Conservation (phyloP, 2,113 vertebrate genomes). For the Baryphthengus martii region DNA sequence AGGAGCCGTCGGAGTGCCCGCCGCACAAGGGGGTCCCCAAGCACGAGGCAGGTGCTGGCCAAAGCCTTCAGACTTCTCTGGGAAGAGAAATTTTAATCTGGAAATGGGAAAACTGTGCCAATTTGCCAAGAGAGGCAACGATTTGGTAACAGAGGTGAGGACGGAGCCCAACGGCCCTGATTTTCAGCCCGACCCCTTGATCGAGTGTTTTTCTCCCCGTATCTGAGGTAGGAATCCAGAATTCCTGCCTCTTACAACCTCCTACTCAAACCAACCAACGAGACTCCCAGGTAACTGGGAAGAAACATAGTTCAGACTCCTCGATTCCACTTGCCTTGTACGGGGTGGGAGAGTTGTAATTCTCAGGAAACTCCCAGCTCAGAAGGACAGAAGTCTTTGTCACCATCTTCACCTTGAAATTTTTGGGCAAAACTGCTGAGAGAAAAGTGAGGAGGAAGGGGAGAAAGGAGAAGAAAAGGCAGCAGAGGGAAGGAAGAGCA, state of each 20-base stretch:
- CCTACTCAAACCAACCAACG: not conserved
- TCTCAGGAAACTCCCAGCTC: constrained; percentile 94
- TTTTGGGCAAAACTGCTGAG: constrained; percentile 91
- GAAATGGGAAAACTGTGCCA: not conserved
- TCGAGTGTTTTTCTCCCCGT: not conserved
- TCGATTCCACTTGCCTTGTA: constrained; percentile 81
- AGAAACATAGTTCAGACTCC: not conserved
- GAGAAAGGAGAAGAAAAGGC: constrained; percentile 42
- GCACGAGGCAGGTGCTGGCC: not conserved
- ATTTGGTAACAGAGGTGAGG: not conserved
- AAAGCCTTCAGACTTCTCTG: not conserved
- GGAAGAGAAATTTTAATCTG: not conserved
- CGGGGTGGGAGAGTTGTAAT: constrained; percentile 79
- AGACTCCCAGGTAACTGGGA: not conserved
- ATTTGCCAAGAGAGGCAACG: not conserved
- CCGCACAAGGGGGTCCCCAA: not conserved
- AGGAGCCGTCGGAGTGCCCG: not conserved
- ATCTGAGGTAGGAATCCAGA: not conserved
- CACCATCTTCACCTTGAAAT: constrained; percentile 96
- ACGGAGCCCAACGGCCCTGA: not conserved
- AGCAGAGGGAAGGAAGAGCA: constrained; percentile 38
- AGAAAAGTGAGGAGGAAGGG: constrained; percentile 56
- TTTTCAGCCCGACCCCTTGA: not conserved
- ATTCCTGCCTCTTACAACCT: not conserved
- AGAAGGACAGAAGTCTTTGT: constrained; percentile 93